Percentiles rank a stretch among this genome's conserved stretches.
Conservation (phyloP, 2,888 invertebrate genomes). For the Diarsia mendica region DNA sequence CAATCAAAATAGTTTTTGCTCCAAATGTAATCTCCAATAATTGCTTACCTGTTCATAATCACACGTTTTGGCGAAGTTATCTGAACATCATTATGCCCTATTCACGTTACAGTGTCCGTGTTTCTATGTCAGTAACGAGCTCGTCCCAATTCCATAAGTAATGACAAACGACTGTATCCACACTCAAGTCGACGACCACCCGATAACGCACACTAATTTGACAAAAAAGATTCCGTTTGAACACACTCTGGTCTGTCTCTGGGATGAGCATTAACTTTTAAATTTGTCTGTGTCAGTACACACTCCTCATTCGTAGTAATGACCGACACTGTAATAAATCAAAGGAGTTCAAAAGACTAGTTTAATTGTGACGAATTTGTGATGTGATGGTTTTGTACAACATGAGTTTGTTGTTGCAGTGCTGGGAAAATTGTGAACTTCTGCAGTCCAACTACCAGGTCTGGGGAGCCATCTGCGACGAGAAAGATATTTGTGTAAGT, state of each 20-base stretch:
- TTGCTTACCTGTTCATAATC: constrained; percentile 27
- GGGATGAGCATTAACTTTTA: constrained; percentile 71
- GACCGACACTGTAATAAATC: constrained; percentile 74
- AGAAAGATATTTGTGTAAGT: constrained; percentile 94
- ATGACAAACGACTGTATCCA: constrained; percentile 77
- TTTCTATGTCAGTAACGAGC: constrained; percentile 68
- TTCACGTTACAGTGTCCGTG: constrained; percentile 44
- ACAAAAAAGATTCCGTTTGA: constrained; percentile 73
- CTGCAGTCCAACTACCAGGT: constrained; percentile 93
- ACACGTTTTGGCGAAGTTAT: constrained; percentile 33
- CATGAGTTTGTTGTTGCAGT: constrained; percentile 90
- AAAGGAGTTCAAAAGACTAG: constrained; percentile 73
- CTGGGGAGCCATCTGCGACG: constrained; percentile 93
- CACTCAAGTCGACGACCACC: constrained; percentile 69
- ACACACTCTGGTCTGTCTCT: constrained; percentile 64
- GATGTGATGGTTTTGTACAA: constrained; percentile 69
- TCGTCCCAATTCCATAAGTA: constrained; percentile 72
- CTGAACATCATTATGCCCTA: constrained; percentile 35
- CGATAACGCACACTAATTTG: constrained; percentile 77
- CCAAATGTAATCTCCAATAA: constrained; percentile 28
- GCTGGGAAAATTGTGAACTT: constrained; percentile 94
- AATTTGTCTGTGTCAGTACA: constrained; percentile 76
- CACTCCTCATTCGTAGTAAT: constrained; percentile 75
- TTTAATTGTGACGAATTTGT: constrained; percentile 75
- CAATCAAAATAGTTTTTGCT: constrained; percentile 26